phyloP scores from a whole-genome alignment of 2,888 invertebrate genomes.

The Heliconius sara region DNA sequence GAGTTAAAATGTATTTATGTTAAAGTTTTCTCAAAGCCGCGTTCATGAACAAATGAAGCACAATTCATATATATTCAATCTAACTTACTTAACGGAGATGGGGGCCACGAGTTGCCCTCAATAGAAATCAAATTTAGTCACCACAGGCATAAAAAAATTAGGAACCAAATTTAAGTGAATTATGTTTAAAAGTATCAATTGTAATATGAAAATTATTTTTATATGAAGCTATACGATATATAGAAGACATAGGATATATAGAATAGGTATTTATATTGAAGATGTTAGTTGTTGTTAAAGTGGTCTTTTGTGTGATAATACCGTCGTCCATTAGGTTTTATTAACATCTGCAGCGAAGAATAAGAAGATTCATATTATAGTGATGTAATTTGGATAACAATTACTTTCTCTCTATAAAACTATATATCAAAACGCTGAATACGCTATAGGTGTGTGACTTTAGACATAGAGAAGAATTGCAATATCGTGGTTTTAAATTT shows the following conservation, averaged over 20 bases:
- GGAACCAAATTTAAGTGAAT: constrained; percentile 3
- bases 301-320: neutral
- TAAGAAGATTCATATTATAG: neutral
- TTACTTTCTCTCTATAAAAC: neutral
- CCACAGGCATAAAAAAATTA: constrained; percentile 43
- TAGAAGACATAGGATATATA: neutral
- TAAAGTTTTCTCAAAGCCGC: constrained; percentile 27
- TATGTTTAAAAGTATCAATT: neutral
- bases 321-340: neutral
- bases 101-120: constrained; percentile 76
- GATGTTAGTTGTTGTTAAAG: neutral
- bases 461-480: neutral
- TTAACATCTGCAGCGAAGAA: neutral
- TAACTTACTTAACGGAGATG: constrained; percentile 67
- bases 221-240: neutral
- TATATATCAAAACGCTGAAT: neutral
- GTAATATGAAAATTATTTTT: neutral
- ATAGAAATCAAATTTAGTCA: constrained; percentile 78
- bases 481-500: neutral
- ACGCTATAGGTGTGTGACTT: neutral
- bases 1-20: constrained; percentile 11
- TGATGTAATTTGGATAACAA: neutral
- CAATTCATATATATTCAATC: constrained; percentile 60
- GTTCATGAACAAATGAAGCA: constrained; percentile 43
- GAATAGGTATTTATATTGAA: neutral